Percentiles rank a stretch among this genome's conserved stretches.
These are phyloP conservation scores for Sinocyclocheilus grahami DNA, from an alignment of 2,113 vertebrate species.

Conservation along the genomic window DNA sequence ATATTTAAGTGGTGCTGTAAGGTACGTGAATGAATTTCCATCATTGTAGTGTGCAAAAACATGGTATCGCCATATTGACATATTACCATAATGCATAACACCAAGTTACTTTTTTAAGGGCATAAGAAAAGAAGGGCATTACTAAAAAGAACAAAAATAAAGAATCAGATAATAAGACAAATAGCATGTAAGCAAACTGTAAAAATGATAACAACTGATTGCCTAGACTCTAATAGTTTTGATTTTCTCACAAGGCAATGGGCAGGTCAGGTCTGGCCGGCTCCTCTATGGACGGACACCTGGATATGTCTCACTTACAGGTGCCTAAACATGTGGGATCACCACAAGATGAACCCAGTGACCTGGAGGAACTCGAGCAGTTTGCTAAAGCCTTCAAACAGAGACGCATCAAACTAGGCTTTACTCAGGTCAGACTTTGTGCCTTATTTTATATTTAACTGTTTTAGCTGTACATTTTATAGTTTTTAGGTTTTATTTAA, in stretches of 20 bases:
- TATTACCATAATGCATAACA: neutral
- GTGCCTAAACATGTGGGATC: constrained; percentile 85
- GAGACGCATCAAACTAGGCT: constrained; percentile 95
- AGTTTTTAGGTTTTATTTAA: neutral
- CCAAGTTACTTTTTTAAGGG: neutral
- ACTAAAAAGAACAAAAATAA: no score
- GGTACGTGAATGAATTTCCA: no score
- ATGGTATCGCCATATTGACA: neutral
- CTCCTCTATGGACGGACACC: constrained; percentile 85
- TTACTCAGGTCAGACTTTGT: constrained; percentile 83
- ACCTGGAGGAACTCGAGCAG: constrained; percentile 95
- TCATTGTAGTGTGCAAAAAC: neutral
- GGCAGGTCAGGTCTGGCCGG: constrained; percentile 86
- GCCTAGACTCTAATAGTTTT: neutral
- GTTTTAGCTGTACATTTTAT: neutral
- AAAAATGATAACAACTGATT: neutral
- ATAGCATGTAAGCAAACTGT: neutral
- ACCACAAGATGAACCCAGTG: constrained; percentile 88
- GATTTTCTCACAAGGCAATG: constrained; percentile 76
- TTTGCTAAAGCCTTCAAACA: constrained; percentile 99
- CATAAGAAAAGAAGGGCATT: neutral
- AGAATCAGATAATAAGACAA: neutral
- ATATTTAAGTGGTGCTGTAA: no score
- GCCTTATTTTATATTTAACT: neutral
- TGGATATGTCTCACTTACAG: constrained; percentile 89